These are phyloP conservation scores for Pristionchus maxplancki DNA, from an alignment of 2,888 invertebrate genomes.

Conservation along the genomic window DNA sequence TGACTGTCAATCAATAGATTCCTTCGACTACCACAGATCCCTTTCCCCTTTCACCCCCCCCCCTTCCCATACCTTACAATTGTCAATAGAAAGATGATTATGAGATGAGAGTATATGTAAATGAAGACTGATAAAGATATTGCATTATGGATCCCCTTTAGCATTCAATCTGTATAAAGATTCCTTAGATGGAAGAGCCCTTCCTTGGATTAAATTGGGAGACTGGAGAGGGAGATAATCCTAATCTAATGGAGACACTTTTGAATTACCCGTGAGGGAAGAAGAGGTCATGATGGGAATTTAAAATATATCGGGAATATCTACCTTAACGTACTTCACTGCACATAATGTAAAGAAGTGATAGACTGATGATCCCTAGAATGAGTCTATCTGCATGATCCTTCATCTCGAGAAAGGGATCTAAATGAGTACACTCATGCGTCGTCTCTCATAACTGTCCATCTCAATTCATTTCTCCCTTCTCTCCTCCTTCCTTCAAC, in stretches of 20 bases:
- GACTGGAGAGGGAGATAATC: neutral
- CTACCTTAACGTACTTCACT: too few species aligned
- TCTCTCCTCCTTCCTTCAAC: neutral
- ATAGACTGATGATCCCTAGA: neutral
- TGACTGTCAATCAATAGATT: neutral
- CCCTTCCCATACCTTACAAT: neutral
- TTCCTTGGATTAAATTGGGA: neutral
- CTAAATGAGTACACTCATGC: neutral
- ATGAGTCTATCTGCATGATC: neutral
- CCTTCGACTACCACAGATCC: neutral
- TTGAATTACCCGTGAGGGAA: slow-evolving; percentile 7
- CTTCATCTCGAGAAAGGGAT: neutral
- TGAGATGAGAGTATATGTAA: neutral
- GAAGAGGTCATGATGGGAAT: neutral
- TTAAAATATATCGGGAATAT: neutral
- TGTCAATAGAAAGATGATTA: slow-evolving; percentile 19
- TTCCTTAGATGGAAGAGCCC: neutral
- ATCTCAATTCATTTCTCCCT: slow-evolving; percentile 29
- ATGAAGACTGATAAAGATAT: slow-evolving; percentile 24
- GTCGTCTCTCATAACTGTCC: slow-evolving; percentile 27
- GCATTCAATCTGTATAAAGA: neutral
- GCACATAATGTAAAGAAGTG: neutral
- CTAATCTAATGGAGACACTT: slow-evolving; percentile 2
- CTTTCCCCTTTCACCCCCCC: neutral
- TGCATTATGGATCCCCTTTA: neutral